Percentiles rank a stretch among this genome's conserved stretches.
These are phyloP conservation scores for Micrasema longulum DNA, from an alignment of 1,140 invertebrate genomes.

Conservation along the genomic window DNA sequence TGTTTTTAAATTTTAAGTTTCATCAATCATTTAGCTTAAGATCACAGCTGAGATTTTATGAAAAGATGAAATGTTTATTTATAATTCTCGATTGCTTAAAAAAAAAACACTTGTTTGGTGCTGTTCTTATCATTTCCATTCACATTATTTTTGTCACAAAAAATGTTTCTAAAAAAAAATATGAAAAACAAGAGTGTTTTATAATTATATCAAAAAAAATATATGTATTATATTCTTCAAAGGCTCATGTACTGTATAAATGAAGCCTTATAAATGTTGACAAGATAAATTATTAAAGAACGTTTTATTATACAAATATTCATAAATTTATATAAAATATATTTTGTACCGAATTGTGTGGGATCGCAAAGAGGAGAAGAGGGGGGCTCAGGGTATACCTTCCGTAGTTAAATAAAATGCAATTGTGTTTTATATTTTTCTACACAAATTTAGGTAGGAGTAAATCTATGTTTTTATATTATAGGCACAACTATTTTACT, in stretches of 20 bases:
- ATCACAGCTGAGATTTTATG: no score
- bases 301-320: conserved; percentile 44
- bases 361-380: conserved; percentile 30
- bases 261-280: conserved; percentile 41
- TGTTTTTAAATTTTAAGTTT: no score
- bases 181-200: no score
- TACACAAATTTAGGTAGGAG: conserved; percentile 44
- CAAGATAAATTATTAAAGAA: conserved; percentile 36
- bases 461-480: conserved; percentile 32
- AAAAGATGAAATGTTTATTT: no score
- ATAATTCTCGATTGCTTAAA: no score
- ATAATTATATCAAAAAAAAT: no score
- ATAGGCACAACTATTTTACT: conserved; percentile 31
- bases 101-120: no score
- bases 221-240: no score
- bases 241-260: conserved; percentile 24
- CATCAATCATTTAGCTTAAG: no score
- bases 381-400: conserved; percentile 50
- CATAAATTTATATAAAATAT: conserved; percentile 41
- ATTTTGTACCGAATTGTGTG: conserved; percentile 35
- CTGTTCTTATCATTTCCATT: no score
- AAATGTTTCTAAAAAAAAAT: no score
- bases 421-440: conserved; percentile 54
- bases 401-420: conserved; percentile 48
- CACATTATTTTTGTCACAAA: no score